Evolutionary conservation across 2,113 vertebrate species (phyloP), one percentile per base, ranked within the genome.

Genomic region (Shinisaurus crocodilurus): DNA sequence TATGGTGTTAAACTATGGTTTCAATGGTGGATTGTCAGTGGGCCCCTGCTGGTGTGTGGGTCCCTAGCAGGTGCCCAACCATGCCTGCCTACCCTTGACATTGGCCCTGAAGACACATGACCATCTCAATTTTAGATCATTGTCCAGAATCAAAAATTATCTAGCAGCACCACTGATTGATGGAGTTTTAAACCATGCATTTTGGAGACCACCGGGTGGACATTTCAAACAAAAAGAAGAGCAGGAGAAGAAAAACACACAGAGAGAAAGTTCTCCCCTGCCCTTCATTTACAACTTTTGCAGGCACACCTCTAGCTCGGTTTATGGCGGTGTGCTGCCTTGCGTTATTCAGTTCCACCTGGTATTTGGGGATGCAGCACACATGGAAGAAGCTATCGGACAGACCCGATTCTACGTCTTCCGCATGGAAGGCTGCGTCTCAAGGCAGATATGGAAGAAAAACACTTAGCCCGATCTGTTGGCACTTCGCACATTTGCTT

Each of bases 401-500:
- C 69, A 63, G 29, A 2, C 5, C 67, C 10, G 6, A 4, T 27
- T 89, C 40, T 85, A 83, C 90, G 92, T 54, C n/a, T 92, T 85
- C 65, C 48, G 81, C 93, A 83, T 91, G 87, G 57, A 92, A 67
- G 80, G 65, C 91, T 93, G 29, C 40, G 70, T 87, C 92, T 85
- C 77, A 85, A 94, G 90, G 91, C 34, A 32, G 4, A 4, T 43
- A 81, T 50, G 84, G 91, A 95, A 91, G 70, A 92, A 94, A 92
- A 40, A 10, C 85, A 89, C 92, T n/a, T 18, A 82, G 69, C 37
- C 10, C 18, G 83, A 89, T 91, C 43, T 85, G 82, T 89, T 88
- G 88, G 63, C 82, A 18, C 25, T 84, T 90, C 69, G 67, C 77
- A 0, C 70, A 65, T 94, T 57, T 7, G 89, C 86, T 92, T 86